Evolutionary conservation across 2,888 invertebrate species (phyloP), one percentile per base, ranked within the genome.

Genomic region (Agrochola litura): DNA sequence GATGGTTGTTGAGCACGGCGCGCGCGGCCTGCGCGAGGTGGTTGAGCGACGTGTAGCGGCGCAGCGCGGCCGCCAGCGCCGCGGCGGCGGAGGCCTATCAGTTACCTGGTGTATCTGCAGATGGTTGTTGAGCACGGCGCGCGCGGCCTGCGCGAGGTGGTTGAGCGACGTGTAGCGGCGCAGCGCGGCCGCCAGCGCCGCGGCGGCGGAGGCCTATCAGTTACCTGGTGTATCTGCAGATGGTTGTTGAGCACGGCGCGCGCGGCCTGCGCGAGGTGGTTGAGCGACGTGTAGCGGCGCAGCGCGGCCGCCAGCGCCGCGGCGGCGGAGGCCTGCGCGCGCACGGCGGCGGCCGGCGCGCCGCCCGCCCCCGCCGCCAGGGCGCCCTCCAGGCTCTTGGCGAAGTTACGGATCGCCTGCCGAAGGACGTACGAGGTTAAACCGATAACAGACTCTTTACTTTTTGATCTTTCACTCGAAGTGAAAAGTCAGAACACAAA

Each of bases 91-190:
- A 5, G 43, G 43, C 43, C 43, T 46, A 12, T 37, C 37, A 99
- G 98, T 54, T 54, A 99, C 99, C 95, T 99, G 99, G 88, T 98
- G 98, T 91, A 99, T 99, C 97, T 99, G 99, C 88, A 98, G 98
- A 87, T 98, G 98, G 96, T 99, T 99, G 95, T 99, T 99, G 86
- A 99, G 97, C 76, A 99, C 99, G 73, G 99, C 99, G 73, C 99
- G 97, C 10, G 99, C 99, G 71, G 99, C 99, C 95, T 98, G 98
- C 82, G 99, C 99, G 91, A 99, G 97, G 95, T 99, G 99, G 97
- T 99, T 99, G 82, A 99, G 97, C 49, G 99, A 99, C 14, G 99
- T 99, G 97, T 99, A 99, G 58, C 99, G 98, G 61, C 99, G 97
- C 91, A 99, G 95, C 73, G 99, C 99, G 41, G 99, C 99, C 95